These are phyloP conservation scores for Hetaerina americana DNA, from an alignment of 1,140 invertebrate species.

Conservation along the genomic window DNA sequence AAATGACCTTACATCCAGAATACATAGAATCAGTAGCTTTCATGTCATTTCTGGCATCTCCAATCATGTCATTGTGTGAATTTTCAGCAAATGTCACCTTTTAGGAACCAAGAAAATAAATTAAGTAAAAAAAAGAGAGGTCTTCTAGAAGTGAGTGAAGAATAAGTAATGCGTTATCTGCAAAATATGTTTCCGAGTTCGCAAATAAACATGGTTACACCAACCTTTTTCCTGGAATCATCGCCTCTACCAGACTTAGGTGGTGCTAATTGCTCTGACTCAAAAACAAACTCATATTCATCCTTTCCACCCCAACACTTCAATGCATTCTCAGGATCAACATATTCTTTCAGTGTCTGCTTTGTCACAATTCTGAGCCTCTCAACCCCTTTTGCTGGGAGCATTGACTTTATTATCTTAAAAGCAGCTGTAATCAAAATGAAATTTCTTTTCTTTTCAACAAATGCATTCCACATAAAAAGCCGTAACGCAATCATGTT, in stretches of 20 bases:
- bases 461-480: not conserved
- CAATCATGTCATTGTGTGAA: not conserved
- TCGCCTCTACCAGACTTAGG: slow-evolving; percentile 25
- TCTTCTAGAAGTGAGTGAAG: too few species aligned
- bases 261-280: slow-evolving; percentile 36
- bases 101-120: not conserved
- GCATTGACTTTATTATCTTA: slow-evolving; percentile 78
- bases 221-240: slow-evolving; percentile 37
- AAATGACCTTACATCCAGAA: slow-evolving; percentile 4
- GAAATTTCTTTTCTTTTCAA: slow-evolving; percentile 8
- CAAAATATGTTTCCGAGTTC: slow-evolving; percentile 6
- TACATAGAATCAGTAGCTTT: not conserved
- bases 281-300: slow-evolving; percentile 56
- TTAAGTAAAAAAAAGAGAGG: too few species aligned
- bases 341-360: slow-evolving; percentile 58
- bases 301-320: slow-evolving; percentile 76
- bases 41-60: not conserved
- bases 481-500: not conserved
- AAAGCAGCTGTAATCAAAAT: slow-evolving; percentile 59
- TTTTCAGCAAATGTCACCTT: not conserved
- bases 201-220: slow-evolving; percentile 16
- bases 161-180: not conserved
- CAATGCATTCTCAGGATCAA: slow-evolving; percentile 58
- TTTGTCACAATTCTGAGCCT: slow-evolving; percentile 82
- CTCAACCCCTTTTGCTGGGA: slow-evolving; percentile 77